Base-by-base conservation (phyloP, 2,113 vertebrate species). In the Lepisosteus osseus region DNA sequence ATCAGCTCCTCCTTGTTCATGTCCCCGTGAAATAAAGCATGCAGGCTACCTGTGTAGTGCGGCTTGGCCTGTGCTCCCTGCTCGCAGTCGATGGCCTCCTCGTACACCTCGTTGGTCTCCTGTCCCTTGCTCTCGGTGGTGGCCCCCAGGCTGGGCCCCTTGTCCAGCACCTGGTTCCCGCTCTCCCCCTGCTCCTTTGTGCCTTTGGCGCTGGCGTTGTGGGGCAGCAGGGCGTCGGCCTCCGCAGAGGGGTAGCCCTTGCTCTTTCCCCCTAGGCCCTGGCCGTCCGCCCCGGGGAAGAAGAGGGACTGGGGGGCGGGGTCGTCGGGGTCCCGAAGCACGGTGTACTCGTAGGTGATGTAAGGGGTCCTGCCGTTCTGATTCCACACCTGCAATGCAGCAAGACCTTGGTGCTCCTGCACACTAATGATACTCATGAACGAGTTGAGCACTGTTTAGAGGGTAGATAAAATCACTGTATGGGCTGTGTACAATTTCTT, bases 311-410 rank as follows among this genome's bases (percentile, higher is more conserved):
- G 95, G 0, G 91, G 76, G 51, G 83, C 87, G 17, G 83, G 90
- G 0, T 90, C 79, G n/a, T 93, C 86, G 0, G 95, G 91, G 61
- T 94, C 93, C 78, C 92, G 88, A 55, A 95, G 92, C 47, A 98
- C 90, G 0, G 95, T 99, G 88, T 98, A 99, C 17, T 99, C 96
- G 1, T 96, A 99, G 0, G 96, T 97, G 84, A 99, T 97, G 74
- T 97, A 97, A 0, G 97, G 97, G 29, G 90, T 96, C 43, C 91
- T 94, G 57, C 96, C 97, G 2, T 97, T 97, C 87, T 98, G 97
- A 79, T 96, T 98, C 96, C 95, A 98, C 45, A 98, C 94, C 97
- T 96, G 84, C 40, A 9, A 51, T 9, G 5, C 47, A 29, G 29
- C 1, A 29, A 29, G 29, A 29, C 29, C 29, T 29, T 29, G 29